Conservation (phyloP, 53 echinoderm and acorn worm species). For the Astropecten irregularis region DNA sequence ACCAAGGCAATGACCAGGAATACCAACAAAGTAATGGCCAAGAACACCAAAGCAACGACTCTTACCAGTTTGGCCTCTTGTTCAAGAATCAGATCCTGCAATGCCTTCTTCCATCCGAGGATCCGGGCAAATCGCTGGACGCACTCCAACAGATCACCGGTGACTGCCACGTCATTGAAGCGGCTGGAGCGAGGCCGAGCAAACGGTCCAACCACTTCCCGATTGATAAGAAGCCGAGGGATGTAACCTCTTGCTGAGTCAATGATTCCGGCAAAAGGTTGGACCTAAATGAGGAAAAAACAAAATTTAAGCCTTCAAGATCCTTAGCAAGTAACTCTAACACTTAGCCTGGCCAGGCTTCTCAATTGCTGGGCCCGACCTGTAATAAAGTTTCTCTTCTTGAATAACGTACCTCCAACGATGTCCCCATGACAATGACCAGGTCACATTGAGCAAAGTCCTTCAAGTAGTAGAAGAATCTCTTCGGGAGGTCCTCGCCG, state of each 20-base stretch:
- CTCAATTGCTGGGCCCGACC: no score
- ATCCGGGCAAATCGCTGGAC: constrained; percentile 88
- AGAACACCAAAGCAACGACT: no score
- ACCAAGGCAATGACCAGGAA: no score
- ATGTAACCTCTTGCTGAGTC: constrained; percentile 84
- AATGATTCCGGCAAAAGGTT: constrained; percentile 95
- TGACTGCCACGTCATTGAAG: constrained; percentile 80
- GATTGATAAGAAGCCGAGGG: constrained; percentile 90
- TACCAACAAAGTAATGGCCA: no score
- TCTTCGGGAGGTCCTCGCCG: constrained; percentile 92
- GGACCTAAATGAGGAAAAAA: constrained; percentile 60
- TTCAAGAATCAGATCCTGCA: constrained; percentile 87
- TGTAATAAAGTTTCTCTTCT: no score
- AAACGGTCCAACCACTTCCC: constrained; percentile 90
- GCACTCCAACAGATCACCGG: constrained; percentile 89
- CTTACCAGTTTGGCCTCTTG: constrained; percentile 80
- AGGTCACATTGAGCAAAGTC: constrained; percentile 97
- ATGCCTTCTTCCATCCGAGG: constrained; percentile 90
- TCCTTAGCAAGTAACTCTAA: no score
- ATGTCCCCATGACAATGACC: constrained; percentile 98
- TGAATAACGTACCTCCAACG: constrained; percentile 97
- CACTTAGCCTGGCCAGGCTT: no score
- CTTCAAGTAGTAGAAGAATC: constrained; percentile 92
- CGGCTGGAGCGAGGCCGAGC: constrained; percentile 69
- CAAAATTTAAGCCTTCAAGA: no score